A percentile compares a stretch with the other conserved stretches of the same genome.
These are phyloP conservation scores for Megaceryle alcyon DNA, from an alignment of 2,797 vertebrate genomes.

Conservation along the genomic window DNA sequence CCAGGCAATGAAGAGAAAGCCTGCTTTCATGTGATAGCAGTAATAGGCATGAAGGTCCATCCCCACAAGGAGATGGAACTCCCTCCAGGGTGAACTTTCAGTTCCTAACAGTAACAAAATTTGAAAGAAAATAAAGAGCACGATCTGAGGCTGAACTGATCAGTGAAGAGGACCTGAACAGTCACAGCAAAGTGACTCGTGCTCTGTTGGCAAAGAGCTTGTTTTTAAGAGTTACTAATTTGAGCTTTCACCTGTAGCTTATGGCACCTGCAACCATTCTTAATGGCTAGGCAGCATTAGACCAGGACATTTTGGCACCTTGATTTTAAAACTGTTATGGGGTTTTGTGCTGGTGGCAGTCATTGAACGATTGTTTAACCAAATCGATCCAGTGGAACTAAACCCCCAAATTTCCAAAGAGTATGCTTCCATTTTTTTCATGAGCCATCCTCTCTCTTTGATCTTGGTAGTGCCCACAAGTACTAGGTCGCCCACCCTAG, in stretches of 20 bases:
- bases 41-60: neutral
- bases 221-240: neutral
- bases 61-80: neutral
- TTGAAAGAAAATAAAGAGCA: neutral
- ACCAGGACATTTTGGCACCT: neutral
- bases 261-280: neutral
- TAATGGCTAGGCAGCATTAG: neutral
- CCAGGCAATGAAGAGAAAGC: neutral
- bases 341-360: neutral
- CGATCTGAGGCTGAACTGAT: neutral
- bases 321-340: neutral
- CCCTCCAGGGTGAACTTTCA: neutral
- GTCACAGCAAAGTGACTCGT: neutral
- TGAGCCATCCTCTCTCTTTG: neutral
- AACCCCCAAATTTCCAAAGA: neutral
- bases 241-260: neutral
- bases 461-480: neutral
- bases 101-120: neutral
- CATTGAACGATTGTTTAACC: neutral
- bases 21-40: neutral
- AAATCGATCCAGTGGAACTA: neutral
- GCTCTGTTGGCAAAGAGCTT: neutral
- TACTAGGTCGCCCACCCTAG: neutral
- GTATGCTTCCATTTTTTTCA: neutral
- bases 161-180: neutral